Base-by-base conservation (phyloP, 2,888 invertebrate genomes). In the Epiblema foenella region DNA sequence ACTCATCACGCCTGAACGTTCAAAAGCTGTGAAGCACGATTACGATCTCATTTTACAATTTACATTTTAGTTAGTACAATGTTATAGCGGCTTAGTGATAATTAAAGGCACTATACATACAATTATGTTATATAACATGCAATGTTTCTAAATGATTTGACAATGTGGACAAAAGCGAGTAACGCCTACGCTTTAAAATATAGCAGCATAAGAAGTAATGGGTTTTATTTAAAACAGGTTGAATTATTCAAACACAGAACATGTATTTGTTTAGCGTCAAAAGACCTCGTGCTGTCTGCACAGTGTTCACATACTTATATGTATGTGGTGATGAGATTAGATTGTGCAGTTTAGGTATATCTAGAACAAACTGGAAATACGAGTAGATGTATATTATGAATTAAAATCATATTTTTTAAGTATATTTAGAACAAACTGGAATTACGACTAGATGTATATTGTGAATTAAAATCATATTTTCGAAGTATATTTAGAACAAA, bases 1-100 rank as follows among this genome's bases (percentile, higher is more conserved):
- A 83, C 79, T 77, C 81, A 83, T 85, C 84, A 83, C 75, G 76
- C 74, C 78, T 75, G 74, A 77, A 74, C 77, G 75, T 76, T 60
- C 49, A 69, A 81, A 78, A 82, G 79, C 76, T 83, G 81, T 83
- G 79, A 80, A 85, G 70, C 73, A 69, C 75, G 88, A 88, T 87
- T 82, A 84, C 78, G 76, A 86, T 88, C 85, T 83, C 74, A 81
- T 75, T 80, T 81, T 78, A 78, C 78, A 75, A 83, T 87, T 85
- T 82, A 84, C 80, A 86, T 84, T 83, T 83, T 79, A 81, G 76
- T 83, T 79, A 81, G 76, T 79, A 76, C 75, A 76, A 68, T 79
- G 77, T 78, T 83, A 79, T 78, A 81, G 79, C 82, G 70, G 76
- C 76, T 77, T 78, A 78, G 78, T 82, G 77, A 81, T 81, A 79